These are phyloP conservation scores for Diplosoma virens DNA, from an alignment of 23 tunicate genomes.

Conservation along the genomic window DNA sequence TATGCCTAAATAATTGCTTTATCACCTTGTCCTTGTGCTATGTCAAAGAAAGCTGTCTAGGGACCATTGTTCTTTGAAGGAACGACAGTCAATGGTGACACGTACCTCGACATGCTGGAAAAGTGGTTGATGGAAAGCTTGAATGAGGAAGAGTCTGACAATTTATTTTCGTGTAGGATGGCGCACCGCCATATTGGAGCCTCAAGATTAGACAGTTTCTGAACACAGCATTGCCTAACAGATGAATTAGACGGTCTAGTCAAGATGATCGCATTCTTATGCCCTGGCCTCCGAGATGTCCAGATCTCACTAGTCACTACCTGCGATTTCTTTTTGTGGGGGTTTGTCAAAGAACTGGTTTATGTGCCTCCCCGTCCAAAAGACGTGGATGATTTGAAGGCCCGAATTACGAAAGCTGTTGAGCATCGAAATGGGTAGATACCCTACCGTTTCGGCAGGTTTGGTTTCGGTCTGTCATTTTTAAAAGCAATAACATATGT, in stretches of 20 bases:
- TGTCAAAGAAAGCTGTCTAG: neutral
- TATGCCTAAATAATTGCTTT: no score
- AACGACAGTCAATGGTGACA: neutral
- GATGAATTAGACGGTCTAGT: slow-evolving; percentile 11
- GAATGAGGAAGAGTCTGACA: neutral
- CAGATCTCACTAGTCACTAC: neutral
- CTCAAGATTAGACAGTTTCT: slow-evolving; percentile 5
- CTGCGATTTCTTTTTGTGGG: neutral
- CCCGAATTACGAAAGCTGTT: slow-evolving; percentile 10
- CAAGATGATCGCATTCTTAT: slow-evolving; percentile 2
- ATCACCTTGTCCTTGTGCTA: no score
- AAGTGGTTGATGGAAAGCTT: neutral
- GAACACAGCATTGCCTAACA: slow-evolving; percentile 3
- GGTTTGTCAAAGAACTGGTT: no score
- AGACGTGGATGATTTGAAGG: neutral
- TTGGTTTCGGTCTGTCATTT: no score
- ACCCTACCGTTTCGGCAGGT: no score
- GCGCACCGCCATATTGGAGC: slow-evolving; percentile 5
- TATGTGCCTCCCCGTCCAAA: slow-evolving; percentile 10
- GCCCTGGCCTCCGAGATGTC: slow-evolving; percentile 9
- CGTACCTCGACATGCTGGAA: neutral
- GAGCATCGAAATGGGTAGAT: no score
- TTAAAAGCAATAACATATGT: no score
- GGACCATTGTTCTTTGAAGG: neutral
- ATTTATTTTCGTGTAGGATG: neutral